A percentile compares a stretch with the other conserved stretches of the same genome.
These are phyloP conservation scores for Serranus cabrilla DNA, from an alignment of 2,797 vertebrate genomes.

Conservation along the genomic window DNA sequence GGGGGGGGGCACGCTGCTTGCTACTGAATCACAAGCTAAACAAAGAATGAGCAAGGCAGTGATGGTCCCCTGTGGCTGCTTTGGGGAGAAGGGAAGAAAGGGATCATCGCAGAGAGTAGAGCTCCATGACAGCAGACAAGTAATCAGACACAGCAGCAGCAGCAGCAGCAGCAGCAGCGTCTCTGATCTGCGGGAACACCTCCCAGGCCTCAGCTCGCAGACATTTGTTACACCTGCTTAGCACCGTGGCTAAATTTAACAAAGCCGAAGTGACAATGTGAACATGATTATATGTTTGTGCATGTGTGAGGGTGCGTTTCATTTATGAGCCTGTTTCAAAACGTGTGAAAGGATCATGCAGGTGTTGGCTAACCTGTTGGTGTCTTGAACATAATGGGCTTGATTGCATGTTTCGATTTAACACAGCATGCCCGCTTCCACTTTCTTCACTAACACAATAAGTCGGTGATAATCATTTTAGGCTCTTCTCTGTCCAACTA, in stretches of 20 bases:
- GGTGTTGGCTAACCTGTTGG: slow-evolving; percentile 54
- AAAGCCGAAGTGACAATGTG: slow-evolving; percentile 63
- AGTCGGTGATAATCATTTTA: slow-evolving; percentile 46
- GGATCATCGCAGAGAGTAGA: slow-evolving; percentile 65
- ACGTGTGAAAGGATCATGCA: slow-evolving; percentile 55
- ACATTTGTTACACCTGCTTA: slow-evolving; percentile 80
- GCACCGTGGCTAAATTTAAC: slow-evolving; percentile 82
- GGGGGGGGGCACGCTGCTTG: slow-evolving; percentile 29
- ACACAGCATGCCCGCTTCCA: slow-evolving; percentile 14
- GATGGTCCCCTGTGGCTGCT: slow-evolving; percentile 69
- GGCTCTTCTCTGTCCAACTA: slow-evolving; percentile 16
- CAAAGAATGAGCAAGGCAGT: slow-evolving; percentile 58
- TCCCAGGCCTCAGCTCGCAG: slow-evolving; percentile 73
- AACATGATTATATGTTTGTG: slow-evolving; percentile 63
- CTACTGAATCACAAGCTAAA: slow-evolving; percentile 68
- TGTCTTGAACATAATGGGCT: slow-evolving; percentile 2
- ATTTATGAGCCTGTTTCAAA: slow-evolving; percentile 40
- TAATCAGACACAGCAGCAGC: slow-evolving; percentile 76
- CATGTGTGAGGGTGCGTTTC: slow-evolving; percentile 46
- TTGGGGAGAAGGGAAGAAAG: slow-evolving; percentile 52
- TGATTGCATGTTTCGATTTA: slow-evolving; percentile 24
- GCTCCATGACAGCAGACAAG: slow-evolving; percentile 81
- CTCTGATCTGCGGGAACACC: slow-evolving; percentile 80
- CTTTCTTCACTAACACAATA: slow-evolving; percentile 37
- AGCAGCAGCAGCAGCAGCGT: slow-evolving; percentile 62